A percentile compares a stretch with the other conserved stretches of the same genome.
Conservation (phyloP, 2,888 invertebrate genomes). For the Tromatobia lineatoria region DNA sequence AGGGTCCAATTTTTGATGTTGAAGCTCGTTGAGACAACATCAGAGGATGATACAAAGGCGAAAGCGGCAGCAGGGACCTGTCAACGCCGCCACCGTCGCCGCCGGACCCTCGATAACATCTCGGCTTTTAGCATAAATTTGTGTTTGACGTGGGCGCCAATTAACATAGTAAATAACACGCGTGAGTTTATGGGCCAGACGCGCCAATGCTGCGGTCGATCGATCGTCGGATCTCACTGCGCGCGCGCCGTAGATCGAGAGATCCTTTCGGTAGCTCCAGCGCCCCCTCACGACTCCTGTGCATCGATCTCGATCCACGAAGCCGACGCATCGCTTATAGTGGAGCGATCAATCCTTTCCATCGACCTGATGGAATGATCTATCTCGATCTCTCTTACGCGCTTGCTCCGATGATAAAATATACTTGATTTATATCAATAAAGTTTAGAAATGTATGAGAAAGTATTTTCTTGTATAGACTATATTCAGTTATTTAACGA, state of each 20-base stretch:
- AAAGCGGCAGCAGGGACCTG: conserved; percentile 63
- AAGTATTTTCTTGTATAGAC: no score
- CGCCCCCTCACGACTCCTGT: conserved; percentile 33
- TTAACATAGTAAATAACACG: conserved; percentile 82
- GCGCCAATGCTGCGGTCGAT: conserved; percentile 51
- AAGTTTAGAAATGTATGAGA: no score
- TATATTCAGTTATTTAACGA: no score
- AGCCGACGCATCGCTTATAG: background rate
- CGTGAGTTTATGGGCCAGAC: conserved; percentile 54
- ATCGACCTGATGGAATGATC: background rate
- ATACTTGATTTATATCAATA: conserved; percentile 8
- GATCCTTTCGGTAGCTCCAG: conserved; percentile 17
- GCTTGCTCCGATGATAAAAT: background rate
- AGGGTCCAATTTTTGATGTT: conserved; percentile 1
- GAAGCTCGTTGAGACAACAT: conserved; percentile 15
- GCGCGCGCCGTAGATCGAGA: conserved; percentile 12
- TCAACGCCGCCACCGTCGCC: conserved; percentile 57
- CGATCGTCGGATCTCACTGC: conserved; percentile 32
- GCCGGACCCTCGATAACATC: conserved; percentile 77
- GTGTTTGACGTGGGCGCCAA: conserved; percentile 81
- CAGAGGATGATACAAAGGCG: conserved; percentile 26
- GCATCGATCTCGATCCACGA: conserved; percentile 46
- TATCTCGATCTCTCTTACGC: background rate
- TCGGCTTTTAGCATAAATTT: conserved; percentile 83
- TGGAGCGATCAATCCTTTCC: conserved; percentile 30